Percentiles rank a stretch among this genome's conserved stretches.
Evolutionary conservation across 1,140 invertebrate species (phyloP).

Genomic region (Macrocentrus cingulum): DNA sequence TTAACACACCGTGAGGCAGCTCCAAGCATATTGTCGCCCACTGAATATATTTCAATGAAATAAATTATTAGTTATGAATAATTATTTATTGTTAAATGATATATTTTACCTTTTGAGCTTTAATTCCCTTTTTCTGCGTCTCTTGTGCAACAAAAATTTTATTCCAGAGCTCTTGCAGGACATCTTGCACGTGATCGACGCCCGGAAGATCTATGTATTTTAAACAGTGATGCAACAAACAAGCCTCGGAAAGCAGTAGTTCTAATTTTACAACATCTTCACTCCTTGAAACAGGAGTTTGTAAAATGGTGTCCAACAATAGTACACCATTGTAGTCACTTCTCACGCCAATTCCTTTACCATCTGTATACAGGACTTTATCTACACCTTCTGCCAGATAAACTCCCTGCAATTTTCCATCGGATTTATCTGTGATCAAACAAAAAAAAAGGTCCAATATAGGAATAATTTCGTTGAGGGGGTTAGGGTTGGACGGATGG

Average conservation of each 20-base stretch:
- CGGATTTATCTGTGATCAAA: conserved; percentile 56
- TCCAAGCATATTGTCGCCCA: conserved; percentile 88
- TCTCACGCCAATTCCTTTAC: conserved; percentile 75
- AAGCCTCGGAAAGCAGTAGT: conserved; percentile 82
- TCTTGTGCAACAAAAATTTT: conserved; percentile 72
- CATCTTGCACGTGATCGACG: conserved; percentile 74
- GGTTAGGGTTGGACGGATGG: too few species aligned
- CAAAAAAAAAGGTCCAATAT: too few species aligned
- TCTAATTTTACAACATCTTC: conserved; percentile 82
- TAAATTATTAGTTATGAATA: conserved; percentile 2
- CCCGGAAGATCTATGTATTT: conserved; percentile 70
- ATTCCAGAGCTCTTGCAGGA: conserved; percentile 74
- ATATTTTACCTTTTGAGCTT: conserved; percentile 73
- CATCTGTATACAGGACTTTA: conserved; percentile 81
- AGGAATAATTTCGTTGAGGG: too few species aligned
- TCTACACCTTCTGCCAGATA: conserved; percentile 76
- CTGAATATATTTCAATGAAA: too few species aligned
- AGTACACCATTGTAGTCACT: conserved; percentile 89
- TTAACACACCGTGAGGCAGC: conserved; percentile 75
- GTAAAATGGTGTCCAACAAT: conserved; percentile 82
- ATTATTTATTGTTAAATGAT: conserved; percentile 12
- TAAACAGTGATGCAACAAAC: conserved; percentile 79
- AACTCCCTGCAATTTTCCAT: conserved; percentile 64
- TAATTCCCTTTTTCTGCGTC: conserved; percentile 78
- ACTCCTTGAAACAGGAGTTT: conserved; percentile 70